A percentile compares a stretch with the other conserved stretches of the same genome.
phyloP scores from a whole-genome alignment of 2,888 invertebrate genomes.

The Ametastegia equiseti region DNA sequence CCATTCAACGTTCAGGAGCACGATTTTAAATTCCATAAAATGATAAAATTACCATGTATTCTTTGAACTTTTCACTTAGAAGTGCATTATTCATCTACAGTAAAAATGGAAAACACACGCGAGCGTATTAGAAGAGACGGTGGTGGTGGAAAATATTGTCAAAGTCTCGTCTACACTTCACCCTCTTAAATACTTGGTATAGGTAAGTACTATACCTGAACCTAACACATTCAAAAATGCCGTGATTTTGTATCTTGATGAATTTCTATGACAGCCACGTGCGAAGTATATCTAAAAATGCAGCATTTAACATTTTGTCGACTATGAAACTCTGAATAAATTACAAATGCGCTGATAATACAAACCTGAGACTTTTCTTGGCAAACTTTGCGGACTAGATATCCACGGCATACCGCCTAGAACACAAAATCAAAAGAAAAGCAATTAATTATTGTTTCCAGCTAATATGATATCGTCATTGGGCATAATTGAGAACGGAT shows the following conservation, averaged over 20 bases:
- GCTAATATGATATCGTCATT: not conserved
- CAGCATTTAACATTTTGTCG: not conserved
- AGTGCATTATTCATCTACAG: too few relatives aligned
- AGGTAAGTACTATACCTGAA: too few relatives aligned
- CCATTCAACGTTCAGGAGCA: too few relatives aligned
- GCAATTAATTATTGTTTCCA: constrained; percentile 57
- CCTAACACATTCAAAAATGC: not conserved
- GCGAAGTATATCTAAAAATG: not conserved
- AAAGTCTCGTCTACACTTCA: too few relatives aligned
- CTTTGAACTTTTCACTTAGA: too few relatives aligned
- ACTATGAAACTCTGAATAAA: not conserved
- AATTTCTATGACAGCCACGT: not conserved
- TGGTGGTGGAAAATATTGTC: too few relatives aligned
- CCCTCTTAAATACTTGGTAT: too few relatives aligned
- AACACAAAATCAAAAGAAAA: constrained; percentile 51
- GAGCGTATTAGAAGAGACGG: too few relatives aligned
- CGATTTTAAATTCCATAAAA: too few relatives aligned
- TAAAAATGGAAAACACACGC: too few relatives aligned
- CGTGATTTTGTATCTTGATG: not conserved
- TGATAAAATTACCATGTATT: too few relatives aligned
- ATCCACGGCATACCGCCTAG: constrained; percentile 85
- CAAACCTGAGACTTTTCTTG: constrained; percentile 78
- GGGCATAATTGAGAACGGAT: not conserved
- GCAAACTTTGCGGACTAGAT: constrained; percentile 79
- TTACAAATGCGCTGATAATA: constrained; percentile 56